A percentile compares a stretch with the other conserved stretches of the same genome.
These are phyloP conservation scores for Polyergus mexicanus DNA, from an alignment of 1,140 invertebrate species.

Conservation along the genomic window DNA sequence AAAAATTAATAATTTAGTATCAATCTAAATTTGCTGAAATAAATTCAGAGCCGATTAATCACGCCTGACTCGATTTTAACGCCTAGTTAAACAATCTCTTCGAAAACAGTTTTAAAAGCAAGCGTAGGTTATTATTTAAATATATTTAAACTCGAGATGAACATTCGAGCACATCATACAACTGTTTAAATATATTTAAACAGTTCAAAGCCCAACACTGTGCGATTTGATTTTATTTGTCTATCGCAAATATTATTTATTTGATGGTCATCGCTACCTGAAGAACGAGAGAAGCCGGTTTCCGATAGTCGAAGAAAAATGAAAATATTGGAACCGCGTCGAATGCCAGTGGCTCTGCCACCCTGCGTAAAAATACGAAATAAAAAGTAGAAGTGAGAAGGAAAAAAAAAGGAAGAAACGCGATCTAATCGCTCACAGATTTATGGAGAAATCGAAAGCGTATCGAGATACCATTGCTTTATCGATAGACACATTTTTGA, in stretches of 20 bases:
- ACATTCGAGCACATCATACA: background rate
- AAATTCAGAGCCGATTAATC: background rate
- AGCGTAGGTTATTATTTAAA: background rate
- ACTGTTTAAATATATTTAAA: conserved; percentile 29
- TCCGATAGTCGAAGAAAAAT: background rate
- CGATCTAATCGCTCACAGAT: background rate
- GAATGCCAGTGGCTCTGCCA: background rate
- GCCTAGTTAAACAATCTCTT: background rate
- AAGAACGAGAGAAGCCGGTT: background rate
- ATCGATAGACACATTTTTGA: background rate
- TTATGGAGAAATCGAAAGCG: conserved; percentile 41
- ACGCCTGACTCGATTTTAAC: background rate
- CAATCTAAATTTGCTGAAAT: background rate
- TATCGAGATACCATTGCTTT: background rate
- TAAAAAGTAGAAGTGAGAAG: conserved; percentile 9
- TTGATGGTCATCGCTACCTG: conserved; percentile 14
- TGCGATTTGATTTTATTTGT: conserved; percentile 24
- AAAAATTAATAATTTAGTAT: background rate
- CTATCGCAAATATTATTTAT: conserved; percentile 42
- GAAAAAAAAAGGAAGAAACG: conserved; percentile 9
- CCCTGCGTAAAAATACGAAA: conserved; percentile 24
- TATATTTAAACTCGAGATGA: conserved; percentile 8
- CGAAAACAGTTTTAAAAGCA: background rate
- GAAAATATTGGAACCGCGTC: conserved; percentile 29
- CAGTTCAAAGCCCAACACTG: background rate